Conservation (phyloP, 2,113 vertebrate species). For the Oceanodroma tethys region DNA sequence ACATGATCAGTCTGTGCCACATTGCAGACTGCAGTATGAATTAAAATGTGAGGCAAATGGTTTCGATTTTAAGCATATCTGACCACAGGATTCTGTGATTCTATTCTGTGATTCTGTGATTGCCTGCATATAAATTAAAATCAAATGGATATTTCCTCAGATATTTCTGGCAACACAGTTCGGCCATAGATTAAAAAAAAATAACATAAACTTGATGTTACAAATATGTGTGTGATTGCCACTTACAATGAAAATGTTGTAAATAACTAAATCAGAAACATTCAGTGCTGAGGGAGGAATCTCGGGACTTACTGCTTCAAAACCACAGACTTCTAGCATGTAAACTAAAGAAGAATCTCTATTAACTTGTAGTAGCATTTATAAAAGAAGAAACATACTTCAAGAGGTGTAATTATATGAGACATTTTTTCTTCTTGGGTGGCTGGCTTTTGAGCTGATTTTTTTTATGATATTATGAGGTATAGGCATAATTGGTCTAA, state of each 20-base stretch:
- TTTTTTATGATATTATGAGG: not conserved
- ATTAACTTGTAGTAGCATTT: slow-evolving; percentile 12
- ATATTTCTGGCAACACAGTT: not conserved
- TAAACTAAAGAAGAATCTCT: not conserved
- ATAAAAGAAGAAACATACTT: slow-evolving; percentile 1
- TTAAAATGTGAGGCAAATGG: not conserved
- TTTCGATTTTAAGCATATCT: slow-evolving; percentile 12
- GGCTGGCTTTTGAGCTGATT: not conserved
- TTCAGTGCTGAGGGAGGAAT: not conserved
- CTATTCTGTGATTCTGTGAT: not conserved
- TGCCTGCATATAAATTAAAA: not conserved
- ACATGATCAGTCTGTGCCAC: not conserved
- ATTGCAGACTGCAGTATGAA: not conserved
- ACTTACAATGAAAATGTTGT: not conserved
- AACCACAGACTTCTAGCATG: not conserved
- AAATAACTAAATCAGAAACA: slow-evolving; percentile 13
- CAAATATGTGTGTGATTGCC: not conserved
- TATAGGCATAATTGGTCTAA: slow-evolving; percentile 30
- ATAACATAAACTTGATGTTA: not conserved
- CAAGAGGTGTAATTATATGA: slow-evolving; percentile 32
- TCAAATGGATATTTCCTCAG: not conserved
- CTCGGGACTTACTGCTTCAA: not conserved
- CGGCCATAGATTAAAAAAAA: not conserved
- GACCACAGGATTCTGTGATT: slow-evolving; percentile 13
- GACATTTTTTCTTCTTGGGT: slow-evolving; percentile 50